Percentiles rank a stretch among this genome's conserved stretches.
phyloP scores from a whole-genome alignment of 2,797 vertebrate genomes.

The Hippopotamyrus pictus region DNA sequence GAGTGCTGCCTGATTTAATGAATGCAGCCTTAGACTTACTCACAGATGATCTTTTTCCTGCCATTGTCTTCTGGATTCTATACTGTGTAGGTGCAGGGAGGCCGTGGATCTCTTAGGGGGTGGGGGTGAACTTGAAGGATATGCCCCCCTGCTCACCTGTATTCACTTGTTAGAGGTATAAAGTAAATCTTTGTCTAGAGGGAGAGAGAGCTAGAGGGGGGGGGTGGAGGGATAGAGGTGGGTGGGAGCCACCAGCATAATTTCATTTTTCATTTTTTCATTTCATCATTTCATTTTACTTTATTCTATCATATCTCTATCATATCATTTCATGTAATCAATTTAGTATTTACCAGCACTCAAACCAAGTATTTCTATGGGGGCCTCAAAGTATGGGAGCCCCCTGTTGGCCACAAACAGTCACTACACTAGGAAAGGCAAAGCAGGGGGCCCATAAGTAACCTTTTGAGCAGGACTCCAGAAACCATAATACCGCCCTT shows the following conservation, averaged over 20 bases:
- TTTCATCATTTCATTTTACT: neutral
- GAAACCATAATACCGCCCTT: neutral
- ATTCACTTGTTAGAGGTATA: neutral
- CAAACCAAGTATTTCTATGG: neutral
- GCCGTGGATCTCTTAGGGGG: neutral
- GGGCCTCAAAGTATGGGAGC: neutral
- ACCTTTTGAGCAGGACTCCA: neutral
- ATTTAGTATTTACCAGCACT: neutral
- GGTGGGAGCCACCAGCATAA: neutral
- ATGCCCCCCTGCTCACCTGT: neutral
- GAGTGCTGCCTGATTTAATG: neutral
- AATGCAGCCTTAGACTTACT: neutral
- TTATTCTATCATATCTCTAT: neutral
- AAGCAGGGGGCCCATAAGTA: neutral
- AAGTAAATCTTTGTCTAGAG: neutral
- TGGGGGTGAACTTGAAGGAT: neutral
- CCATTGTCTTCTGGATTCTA: neutral
- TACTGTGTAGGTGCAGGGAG: neutral
- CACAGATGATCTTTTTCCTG: neutral
- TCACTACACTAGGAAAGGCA: neutral
- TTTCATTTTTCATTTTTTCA: neutral
- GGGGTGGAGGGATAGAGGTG: neutral
- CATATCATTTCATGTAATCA: neutral
- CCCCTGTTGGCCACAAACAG: neutral
- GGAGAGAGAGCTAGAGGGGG: neutral